Percentiles rank a stretch among this genome's conserved stretches.
These are phyloP conservation scores for Polyergus mexicanus DNA, from an alignment of 1,140 invertebrate genomes.

Conservation along the genomic window DNA sequence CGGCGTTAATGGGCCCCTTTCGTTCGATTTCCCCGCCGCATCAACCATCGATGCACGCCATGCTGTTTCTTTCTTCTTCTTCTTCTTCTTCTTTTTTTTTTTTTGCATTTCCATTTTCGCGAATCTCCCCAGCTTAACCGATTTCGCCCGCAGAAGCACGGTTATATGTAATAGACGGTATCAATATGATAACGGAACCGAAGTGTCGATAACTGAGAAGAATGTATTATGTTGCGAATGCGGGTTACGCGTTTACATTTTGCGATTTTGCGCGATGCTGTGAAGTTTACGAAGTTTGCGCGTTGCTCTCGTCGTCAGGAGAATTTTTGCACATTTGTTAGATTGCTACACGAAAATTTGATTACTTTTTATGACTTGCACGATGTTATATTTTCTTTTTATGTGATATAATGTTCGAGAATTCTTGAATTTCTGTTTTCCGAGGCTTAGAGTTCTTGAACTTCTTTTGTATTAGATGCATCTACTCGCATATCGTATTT, in stretches of 20 bases:
- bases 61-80: constrained; percentile 3
- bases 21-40: neutral
- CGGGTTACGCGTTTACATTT: constrained; percentile 29
- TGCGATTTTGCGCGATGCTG: neutral
- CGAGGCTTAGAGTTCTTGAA: neutral
- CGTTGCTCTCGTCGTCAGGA: constrained; percentile 6
- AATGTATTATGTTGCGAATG: constrained; percentile 39
- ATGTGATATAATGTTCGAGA: neutral
- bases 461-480: neutral
- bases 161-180: constrained; percentile 61
- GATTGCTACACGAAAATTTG: constrained; percentile 2
- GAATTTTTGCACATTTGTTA: constrained; percentile 37
- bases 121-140: neutral
- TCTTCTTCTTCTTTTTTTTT: neutral
- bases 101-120: constrained; percentile 8
- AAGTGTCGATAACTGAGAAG: constrained; percentile 29
- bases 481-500: neutral
- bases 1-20: constrained; percentile 62
- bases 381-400: neutral
- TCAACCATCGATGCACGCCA: constrained; percentile 4
- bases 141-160: constrained; percentile 30
- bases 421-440: constrained; percentile 12
- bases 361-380: constrained; percentile 15
- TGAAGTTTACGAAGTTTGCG: neutral
- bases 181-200: constrained; percentile 57